Conservation (phyloP, 2,888 invertebrate genomes). For the Norana najaformis region DNA sequence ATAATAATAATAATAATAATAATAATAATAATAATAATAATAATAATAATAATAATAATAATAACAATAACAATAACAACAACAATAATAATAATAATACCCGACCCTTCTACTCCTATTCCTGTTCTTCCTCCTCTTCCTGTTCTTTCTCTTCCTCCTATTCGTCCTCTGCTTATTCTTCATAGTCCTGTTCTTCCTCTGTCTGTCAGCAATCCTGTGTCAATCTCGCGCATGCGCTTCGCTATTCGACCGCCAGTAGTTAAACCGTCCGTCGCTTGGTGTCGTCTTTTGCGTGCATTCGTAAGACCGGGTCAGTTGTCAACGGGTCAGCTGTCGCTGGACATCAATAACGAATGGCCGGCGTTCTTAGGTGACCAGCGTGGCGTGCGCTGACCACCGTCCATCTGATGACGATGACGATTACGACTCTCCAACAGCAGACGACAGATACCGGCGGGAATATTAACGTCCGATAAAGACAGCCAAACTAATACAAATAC, state of each 20-base stretch:
- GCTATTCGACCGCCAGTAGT: background rate
- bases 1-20: too few relatives aligned
- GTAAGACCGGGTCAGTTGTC: background rate
- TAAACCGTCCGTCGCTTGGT: background rate
- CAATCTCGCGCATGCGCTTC: background rate
- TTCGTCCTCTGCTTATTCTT: background rate
- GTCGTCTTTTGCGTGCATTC: background rate
- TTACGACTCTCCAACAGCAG: background rate
- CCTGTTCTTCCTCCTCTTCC: background rate
- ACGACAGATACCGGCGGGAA: background rate
- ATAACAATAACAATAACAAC: too few relatives aligned
- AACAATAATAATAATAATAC: too few relatives aligned
- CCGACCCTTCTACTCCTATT: too few relatives aligned
- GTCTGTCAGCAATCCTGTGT: background rate
- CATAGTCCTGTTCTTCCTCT: background rate
- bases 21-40: too few relatives aligned
- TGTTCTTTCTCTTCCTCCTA: fast-evolving
- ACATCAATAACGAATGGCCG: background rate
- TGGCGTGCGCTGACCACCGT: background rate
- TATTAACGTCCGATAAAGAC: background rate
- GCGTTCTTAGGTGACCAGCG: background rate
- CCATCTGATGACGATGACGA: background rate
- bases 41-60: too few relatives aligned
- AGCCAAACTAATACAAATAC: background rate
- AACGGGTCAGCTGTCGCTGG: slow-evolving; percentile 2